Conservation (phyloP, 2,113 vertebrate species). For the Eupsittula cactorum region DNA sequence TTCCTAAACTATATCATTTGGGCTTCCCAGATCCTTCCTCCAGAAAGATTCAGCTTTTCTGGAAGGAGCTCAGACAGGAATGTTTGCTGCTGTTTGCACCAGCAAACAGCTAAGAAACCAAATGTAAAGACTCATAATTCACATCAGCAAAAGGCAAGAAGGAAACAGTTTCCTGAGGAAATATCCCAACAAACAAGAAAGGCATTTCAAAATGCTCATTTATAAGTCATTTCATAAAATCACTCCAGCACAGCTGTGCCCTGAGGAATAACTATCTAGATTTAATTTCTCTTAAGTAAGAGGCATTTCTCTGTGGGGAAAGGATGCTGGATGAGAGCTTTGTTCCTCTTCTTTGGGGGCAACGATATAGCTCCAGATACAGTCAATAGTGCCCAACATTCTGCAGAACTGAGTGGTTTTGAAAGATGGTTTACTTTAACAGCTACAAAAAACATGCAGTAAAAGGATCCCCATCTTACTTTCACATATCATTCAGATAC, state of each 20-base stretch:
- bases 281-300: constrained; percentile 32
- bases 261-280: constrained; percentile 19
- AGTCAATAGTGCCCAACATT: neutral
- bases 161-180: neutral
- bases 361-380: neutral
- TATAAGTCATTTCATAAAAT: constrained; percentile 32
- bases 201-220: neutral
- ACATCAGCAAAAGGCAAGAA: neutral
- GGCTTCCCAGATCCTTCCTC: neutral
- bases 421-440: constrained; percentile 1
- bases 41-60: neutral
- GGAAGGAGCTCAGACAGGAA: neutral
- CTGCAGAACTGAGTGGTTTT: neutral
- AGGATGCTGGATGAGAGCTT: neutral
- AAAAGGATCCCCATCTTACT: neutral
- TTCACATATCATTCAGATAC: neutral
- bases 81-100: neutral
- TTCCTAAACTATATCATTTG: neutral
- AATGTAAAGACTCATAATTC: neutral
- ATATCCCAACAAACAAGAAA: neutral
- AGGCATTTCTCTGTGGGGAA: neutral
- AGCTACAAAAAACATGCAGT: neutral
- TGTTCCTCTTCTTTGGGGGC: neutral
- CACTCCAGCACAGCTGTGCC: neutral
- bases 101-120: neutral